These are phyloP conservation scores for Hylaea fasciaria DNA, from an alignment of 2,888 invertebrate genomes.

Conservation along the genomic window DNA sequence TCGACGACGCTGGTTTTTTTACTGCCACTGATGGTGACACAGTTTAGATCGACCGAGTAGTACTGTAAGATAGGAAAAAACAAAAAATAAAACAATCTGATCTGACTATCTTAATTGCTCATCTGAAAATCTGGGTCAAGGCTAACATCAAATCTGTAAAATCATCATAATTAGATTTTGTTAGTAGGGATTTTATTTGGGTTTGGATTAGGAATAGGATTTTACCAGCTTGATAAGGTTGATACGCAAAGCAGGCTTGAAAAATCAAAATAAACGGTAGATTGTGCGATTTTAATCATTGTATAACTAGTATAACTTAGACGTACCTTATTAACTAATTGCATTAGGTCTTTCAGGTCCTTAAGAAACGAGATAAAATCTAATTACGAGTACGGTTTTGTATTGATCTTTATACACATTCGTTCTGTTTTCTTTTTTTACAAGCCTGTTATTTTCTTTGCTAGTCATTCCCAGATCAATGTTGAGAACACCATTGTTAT, in stretches of 20 bases:
- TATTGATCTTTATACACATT: no score
- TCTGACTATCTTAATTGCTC: conserved; percentile 34
- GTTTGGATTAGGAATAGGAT: no score
- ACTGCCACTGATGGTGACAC: background rate
- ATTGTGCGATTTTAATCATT: no score
- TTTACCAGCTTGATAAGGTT: background rate
- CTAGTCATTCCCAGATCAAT: conserved; percentile 19
- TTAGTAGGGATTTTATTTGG: background rate
- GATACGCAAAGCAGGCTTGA: no score
- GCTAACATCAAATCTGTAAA: conserved; percentile 7
- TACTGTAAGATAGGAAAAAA: background rate
- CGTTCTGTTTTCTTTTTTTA: background rate
- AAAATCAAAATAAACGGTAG: no score
- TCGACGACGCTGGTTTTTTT: background rate
- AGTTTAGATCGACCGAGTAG: background rate
- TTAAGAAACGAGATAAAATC: no score
- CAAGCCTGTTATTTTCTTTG: conserved; percentile 25
- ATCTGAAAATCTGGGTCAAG: conserved; percentile 34
- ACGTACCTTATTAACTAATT: no score
- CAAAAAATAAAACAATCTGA: conserved; percentile 26
- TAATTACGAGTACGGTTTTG: no score
- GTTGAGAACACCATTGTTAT: conserved; percentile 44
- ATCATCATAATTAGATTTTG: conserved; percentile 13
- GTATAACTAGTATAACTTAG: no score
- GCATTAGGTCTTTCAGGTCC: no score